Conservation (phyloP, 2,888 invertebrate species). For the Gibbula magus region DNA sequence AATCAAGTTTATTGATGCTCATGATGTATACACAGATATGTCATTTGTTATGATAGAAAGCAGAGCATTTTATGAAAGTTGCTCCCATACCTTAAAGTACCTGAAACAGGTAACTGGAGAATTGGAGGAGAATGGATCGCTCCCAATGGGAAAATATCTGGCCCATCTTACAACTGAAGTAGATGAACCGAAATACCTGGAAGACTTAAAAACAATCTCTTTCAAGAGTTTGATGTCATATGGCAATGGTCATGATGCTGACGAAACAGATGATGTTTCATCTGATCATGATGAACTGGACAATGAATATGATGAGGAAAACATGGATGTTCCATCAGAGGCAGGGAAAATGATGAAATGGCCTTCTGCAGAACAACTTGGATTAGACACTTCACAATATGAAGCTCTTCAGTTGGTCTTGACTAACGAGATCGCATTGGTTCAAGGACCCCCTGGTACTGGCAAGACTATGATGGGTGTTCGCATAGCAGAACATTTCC, state of each 20-base stretch:
- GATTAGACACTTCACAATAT: slow-evolving; percentile 57
- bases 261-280: too few relatives aligned
- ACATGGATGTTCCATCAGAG: too few relatives aligned
- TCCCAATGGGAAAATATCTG: slow-evolving; percentile 84
- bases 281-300: too few relatives aligned
- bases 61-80: slow-evolving; percentile 86
- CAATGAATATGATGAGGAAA: too few relatives aligned
- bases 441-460: slow-evolving; percentile 60
- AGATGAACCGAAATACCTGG: slow-evolving; percentile 75
- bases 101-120: slow-evolving; percentile 79
- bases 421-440: slow-evolving; percentile 52
- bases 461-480: slow-evolving; percentile 60
- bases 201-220: slow-evolving; percentile 9
- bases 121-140: slow-evolving; percentile 44
- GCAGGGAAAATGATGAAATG: slow-evolving; percentile 35
- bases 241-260: not conserved
- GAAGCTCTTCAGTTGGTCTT: slow-evolving; percentile 53
- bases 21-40: slow-evolving; percentile 62
- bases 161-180: slow-evolving; percentile 77
- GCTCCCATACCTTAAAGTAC: slow-evolving; percentile 82
- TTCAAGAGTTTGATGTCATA: slow-evolving; percentile 25
- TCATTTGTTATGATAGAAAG: slow-evolving; percentile 81
- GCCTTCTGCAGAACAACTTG: slow-evolving; percentile 47
- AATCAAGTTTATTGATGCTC: slow-evolving; percentile 43
- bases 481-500: slow-evolving; percentile 77